These are phyloP conservation scores for Artibeus jamaicensis DNA, from an alignment of 2,797 vertebrate genomes.

Conservation along the genomic window DNA sequence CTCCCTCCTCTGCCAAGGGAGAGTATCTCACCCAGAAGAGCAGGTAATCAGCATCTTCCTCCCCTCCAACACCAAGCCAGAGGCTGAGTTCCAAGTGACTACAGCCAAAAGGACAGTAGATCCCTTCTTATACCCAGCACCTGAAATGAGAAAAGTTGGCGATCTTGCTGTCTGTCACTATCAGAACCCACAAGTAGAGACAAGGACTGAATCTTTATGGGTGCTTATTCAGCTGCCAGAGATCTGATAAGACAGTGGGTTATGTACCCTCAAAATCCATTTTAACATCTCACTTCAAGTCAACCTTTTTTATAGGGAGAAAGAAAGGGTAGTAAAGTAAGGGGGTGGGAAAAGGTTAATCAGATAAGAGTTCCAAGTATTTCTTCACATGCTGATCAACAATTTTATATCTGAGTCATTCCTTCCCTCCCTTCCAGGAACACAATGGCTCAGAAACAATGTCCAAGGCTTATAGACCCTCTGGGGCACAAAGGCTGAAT, in stretches of 20 bases:
- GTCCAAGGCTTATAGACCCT: background rate
- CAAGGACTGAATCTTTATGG: background rate
- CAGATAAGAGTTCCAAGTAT: background rate
- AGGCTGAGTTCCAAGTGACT: background rate
- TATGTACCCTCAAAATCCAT: background rate
- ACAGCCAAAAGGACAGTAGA: background rate
- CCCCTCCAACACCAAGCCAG: background rate
- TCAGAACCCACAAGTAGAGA: background rate
- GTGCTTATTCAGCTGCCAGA: background rate
- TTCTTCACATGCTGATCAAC: background rate
- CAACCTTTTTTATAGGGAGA: background rate
- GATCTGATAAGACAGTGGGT: background rate
- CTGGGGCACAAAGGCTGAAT: background rate
- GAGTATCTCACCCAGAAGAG: background rate
- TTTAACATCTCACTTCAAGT: background rate
- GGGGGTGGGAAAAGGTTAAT: background rate
- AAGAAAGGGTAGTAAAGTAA: background rate
- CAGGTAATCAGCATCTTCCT: background rate
- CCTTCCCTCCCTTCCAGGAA: background rate
- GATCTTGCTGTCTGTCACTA: background rate
- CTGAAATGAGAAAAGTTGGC: background rate
- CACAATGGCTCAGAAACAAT: background rate
- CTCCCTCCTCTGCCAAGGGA: background rate
- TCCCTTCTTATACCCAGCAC: background rate
- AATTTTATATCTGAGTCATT: background rate